Evolutionary conservation across 2,797 vertebrate species (phyloP).

Genomic region (Odontamblyopus rebecca): DNA sequence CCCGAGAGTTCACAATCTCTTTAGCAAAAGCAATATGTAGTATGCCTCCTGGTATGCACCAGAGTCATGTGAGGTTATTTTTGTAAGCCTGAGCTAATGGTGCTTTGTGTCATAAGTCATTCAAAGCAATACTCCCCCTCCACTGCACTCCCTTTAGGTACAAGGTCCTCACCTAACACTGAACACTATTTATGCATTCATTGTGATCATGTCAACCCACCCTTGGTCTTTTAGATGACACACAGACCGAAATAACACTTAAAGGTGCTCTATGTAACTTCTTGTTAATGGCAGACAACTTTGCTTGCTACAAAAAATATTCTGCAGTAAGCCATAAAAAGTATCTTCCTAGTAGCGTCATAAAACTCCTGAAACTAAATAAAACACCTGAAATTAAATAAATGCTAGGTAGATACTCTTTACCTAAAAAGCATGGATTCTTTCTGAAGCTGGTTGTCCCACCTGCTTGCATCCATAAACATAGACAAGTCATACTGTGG

Average conservation of each 20-base stretch:
- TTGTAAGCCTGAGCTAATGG: conserved; percentile 35
- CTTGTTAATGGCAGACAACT: too few species aligned
- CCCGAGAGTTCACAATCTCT: conserved; percentile 54
- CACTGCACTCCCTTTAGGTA: conserved; percentile 36
- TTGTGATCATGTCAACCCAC: conserved; percentile 49
- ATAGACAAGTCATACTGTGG: too few species aligned
- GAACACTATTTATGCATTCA: conserved; percentile 59
- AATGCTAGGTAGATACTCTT: too few species aligned
- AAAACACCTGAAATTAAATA: too few species aligned
- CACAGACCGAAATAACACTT: conserved; percentile 1
- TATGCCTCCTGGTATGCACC: conserved; percentile 55
- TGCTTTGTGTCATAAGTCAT: conserved; percentile 38
- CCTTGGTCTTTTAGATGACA: conserved; percentile 20
- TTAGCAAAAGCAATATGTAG: conserved; percentile 58
- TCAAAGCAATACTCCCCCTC: conserved; percentile 43
- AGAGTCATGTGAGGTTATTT: conserved; percentile 41
- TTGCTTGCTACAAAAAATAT: too few species aligned
- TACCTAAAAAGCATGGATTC: too few species aligned
- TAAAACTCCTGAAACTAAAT: too few species aligned
- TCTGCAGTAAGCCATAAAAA: too few species aligned
- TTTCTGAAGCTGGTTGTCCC: too few species aligned
- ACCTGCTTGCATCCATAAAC: too few species aligned
- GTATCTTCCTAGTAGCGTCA: too few species aligned
- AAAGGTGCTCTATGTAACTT: too few species aligned
- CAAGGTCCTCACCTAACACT: conserved; percentile 52